Percentiles rank a stretch among this genome's conserved stretches.
Conservation (phyloP, 2,113 vertebrate genomes). For the Nothocercus julius region DNA sequence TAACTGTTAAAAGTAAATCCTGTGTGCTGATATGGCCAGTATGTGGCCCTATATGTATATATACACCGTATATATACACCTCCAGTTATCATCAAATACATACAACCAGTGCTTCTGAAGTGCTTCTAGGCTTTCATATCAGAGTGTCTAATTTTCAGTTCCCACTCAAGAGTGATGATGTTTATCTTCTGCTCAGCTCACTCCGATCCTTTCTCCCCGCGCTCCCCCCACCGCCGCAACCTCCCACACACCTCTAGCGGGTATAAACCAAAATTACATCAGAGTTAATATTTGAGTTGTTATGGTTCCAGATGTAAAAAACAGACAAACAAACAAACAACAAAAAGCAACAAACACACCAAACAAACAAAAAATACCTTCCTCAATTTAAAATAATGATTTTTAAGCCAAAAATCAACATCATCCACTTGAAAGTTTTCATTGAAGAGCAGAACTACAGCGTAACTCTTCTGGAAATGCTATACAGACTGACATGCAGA, state of each 20-base stretch:
- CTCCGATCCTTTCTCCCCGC: neutral
- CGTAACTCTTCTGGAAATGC: no score
- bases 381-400: neutral
- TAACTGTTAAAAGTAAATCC: accelerated
- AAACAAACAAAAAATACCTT: no score
- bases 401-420: neutral
- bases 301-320: neutral
- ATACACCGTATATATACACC: no score
- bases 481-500: neutral
- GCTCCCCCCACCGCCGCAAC: neutral
- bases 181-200: neutral
- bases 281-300: neutral
- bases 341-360: no score
- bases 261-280: neutral
- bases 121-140: neutral
- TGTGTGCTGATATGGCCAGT: neutral
- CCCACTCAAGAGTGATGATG: neutral
- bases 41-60: no score
- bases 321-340: no score
- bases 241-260: neutral
- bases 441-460: no score
- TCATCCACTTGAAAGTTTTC: neutral
- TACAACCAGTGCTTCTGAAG: neutral
- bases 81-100: neutral
- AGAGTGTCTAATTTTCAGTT: neutral